Evolutionary conservation across 2,113 vertebrate species (phyloP), one percentile per base, ranked within the genome.

Genomic region (Catharus bicknelli): DNA sequence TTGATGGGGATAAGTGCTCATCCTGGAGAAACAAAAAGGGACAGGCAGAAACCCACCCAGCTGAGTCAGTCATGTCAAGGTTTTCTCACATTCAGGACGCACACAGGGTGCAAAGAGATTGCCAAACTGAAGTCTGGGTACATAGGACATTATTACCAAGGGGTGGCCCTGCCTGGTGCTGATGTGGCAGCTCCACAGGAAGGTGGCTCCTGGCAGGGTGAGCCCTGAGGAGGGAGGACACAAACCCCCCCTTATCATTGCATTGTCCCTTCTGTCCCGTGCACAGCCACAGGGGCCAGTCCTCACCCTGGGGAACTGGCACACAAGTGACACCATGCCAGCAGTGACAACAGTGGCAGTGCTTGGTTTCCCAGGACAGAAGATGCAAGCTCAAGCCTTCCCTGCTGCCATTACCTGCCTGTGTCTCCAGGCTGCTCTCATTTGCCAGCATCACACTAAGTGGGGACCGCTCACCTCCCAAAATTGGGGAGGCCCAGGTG

Each of bases 381-480:
- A 87, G 75, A 76, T 40, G 26, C 70, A 85, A 77, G 54, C 79
- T 94, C 38, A 27, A 87, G 26, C 48, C 53, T 84, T 40, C 87
- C 81, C 91, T 83, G 87, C 32, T 89, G 67, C 94, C 81, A 10
- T 90, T 90, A 80, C 90, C 79, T 91, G 92, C 58, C 82, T 74
- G 82, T 3, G 0, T 88, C 91, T 95, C 85, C 50, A 94, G 93
- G 92, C 88, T 86, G 91, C 85, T 93, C 90, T 29, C 80, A 45
- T 94, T 94, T 87, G 47, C 55, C 88, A 36, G 38, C 68, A 48
- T 16, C 15, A 2, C 11, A 7, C 58, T 23, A 29, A 74, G 50
- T 5, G 54, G 54, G 67, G 42, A 53, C 45, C 0, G 0, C 48
- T 38, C 29, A 21, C 32, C 61, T 88, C 63, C 17, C 16, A 1